These are phyloP conservation scores for Episyrphus balteatus DNA, from an alignment of 1,140 invertebrate genomes.

Conservation along the genomic window DNA sequence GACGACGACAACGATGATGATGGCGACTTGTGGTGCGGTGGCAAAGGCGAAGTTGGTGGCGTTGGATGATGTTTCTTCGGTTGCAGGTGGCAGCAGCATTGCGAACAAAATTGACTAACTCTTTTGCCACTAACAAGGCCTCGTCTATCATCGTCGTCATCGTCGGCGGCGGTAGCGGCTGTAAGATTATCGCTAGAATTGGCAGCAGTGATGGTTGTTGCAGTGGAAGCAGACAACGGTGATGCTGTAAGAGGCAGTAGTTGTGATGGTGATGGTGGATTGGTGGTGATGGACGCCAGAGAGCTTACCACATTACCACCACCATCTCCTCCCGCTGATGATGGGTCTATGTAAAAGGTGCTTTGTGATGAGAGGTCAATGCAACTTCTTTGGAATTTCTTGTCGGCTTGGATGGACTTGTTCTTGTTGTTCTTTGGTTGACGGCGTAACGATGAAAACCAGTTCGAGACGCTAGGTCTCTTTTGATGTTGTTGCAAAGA, in stretches of 20 bases:
- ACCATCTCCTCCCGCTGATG: background rate
- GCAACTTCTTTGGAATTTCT: conserved; percentile 35
- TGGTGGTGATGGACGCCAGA: background rate
- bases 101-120: conserved; percentile 14
- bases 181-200: background rate
- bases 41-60: conserved; percentile 1
- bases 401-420: conserved; percentile 14
- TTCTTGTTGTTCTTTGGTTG: conserved; percentile 42
- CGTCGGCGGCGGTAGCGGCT: background rate
- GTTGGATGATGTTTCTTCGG: background rate
- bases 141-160: conserved; percentile 16
- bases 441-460: conserved; percentile 63
- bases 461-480: conserved; percentile 52
- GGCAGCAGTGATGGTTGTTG: background rate
- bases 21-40: background rate
- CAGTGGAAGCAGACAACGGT: background rate
- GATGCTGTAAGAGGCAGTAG: background rate
- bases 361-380: conserved; percentile 21
- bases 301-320: background rate
- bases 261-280: background rate
- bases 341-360: conserved; percentile 9
- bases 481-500: conserved; percentile 34
- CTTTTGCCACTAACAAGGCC: conserved; percentile 9
- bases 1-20: conserved; percentile 3
- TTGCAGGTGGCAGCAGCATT: conserved; percentile 22